Conservation (phyloP, 1,140 invertebrate species). For the Dendroctonus ponderosae region DNA sequence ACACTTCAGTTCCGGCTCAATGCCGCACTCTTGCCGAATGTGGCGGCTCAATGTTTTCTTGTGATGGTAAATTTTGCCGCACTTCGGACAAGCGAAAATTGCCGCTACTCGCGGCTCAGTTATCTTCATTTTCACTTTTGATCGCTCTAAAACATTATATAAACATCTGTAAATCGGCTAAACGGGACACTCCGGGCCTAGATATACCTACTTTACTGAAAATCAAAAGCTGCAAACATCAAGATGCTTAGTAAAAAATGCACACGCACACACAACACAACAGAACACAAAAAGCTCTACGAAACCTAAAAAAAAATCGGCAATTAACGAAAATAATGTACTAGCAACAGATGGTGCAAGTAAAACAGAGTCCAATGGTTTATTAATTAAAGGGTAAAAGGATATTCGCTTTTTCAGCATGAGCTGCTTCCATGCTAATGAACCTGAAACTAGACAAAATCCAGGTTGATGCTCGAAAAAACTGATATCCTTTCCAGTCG, state of each 20-base stretch:
- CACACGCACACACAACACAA: conserved; percentile 1
- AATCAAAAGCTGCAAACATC: conserved; percentile 6
- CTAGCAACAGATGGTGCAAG: not conserved
- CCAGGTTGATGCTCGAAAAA: no score
- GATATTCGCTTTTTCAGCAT: no score
- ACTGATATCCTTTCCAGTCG: no score
- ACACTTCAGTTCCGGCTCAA: conserved; percentile 61
- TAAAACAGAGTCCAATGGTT: not conserved
- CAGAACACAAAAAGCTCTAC: not conserved
- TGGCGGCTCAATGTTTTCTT: conserved; percentile 58
- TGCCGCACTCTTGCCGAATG: conserved; percentile 57
- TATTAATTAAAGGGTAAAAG: no score
- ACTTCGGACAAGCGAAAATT: conserved; percentile 54
- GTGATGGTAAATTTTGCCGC: conserved; percentile 58
- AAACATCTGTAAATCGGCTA: not conserved
- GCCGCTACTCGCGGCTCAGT: not conserved
- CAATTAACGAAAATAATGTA: conserved; percentile 13
- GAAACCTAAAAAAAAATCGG: not conserved
- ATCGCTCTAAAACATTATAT: conserved; percentile 14
- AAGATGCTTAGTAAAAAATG: conserved; percentile 10
- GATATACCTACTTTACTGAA: conserved; percentile 9
- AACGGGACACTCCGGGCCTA: not conserved
- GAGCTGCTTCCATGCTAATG: no score
- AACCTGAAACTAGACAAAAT: no score
- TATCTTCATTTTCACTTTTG: conserved; percentile 1